These are phyloP conservation scores for Spheniscus humboldti DNA, from an alignment of 2,797 vertebrate species.

Conservation along the genomic window DNA sequence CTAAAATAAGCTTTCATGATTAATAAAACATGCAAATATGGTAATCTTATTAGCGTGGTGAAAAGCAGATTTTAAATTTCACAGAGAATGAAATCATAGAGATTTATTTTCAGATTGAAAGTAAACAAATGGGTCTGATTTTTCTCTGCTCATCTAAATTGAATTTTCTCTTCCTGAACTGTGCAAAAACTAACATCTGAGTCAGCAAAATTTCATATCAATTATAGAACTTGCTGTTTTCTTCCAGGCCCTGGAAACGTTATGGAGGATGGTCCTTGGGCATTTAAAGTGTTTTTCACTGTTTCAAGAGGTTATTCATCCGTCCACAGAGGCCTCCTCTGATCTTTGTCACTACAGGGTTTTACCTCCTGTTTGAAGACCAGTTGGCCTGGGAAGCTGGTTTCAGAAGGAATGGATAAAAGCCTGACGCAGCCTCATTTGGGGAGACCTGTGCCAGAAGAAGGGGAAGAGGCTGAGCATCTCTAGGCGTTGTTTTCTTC, in stretches of 20 bases:
- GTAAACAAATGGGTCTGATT: constrained; percentile 19
- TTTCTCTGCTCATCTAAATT: not conserved
- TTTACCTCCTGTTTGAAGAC: not conserved
- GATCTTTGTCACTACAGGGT: not conserved
- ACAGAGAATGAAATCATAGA: not conserved
- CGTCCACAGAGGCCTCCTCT: not conserved
- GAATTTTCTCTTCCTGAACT: not conserved
- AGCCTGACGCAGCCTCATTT: not conserved
- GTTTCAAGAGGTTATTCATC: not conserved
- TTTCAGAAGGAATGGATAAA: not conserved
- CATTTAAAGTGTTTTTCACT: not conserved
- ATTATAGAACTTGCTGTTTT: not conserved
- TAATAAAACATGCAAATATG: constrained; percentile 21
- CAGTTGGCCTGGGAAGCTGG: not conserved
- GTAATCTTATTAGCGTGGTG: constrained; percentile 1
- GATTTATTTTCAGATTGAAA: constrained; percentile 38
- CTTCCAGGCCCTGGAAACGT: not conserved
- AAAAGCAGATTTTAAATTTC: constrained; percentile 23
- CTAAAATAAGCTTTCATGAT: constrained; percentile 27
- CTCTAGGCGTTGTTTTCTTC: not conserved
- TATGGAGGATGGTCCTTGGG: not conserved
- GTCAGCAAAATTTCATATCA: not conserved
- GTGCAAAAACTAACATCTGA: not conserved
- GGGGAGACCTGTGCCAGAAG: not conserved
- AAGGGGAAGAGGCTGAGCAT: not conserved